phyloP scores from a whole-genome alignment of 1,140 invertebrate genomes.

The Caenorhabditis remanei region DNA sequence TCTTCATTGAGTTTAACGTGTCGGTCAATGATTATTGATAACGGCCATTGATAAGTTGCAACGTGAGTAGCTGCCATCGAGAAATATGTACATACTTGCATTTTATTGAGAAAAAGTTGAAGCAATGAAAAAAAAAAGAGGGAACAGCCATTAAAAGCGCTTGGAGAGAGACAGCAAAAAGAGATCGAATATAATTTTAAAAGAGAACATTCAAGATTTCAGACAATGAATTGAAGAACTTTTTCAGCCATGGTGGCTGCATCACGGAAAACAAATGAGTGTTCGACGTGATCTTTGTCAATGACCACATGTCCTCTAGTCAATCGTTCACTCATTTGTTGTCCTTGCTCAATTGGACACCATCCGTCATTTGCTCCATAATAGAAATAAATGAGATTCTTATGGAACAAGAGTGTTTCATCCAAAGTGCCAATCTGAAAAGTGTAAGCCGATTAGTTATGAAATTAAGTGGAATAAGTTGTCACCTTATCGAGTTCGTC shows the following conservation, averaged over 20 bases:
- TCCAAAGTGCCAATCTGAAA: constrained; percentile 44
- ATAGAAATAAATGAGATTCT: constrained; percentile 57
- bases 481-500: constrained; percentile 62
- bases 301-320: constrained; percentile 57
- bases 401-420: constrained; percentile 53
- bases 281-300: constrained; percentile 55
- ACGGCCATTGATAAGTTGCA: constrained; percentile 33
- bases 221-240: constrained; percentile 43
- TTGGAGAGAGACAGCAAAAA: not conserved
- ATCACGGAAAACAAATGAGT: constrained; percentile 27
- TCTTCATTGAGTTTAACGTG: not conserved
- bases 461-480: constrained; percentile 47
- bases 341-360: constrained; percentile 58
- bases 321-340: constrained; percentile 50
- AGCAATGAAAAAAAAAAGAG: not conserved
- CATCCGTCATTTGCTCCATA: constrained; percentile 65
- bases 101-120: not conserved
- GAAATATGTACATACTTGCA: constrained; percentile 2
- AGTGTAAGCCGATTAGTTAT: not conserved
- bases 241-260: constrained; percentile 35
- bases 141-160: not conserved
- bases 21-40: constrained; percentile 52
- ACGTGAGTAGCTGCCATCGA: not conserved
- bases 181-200: not conserved
- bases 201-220: not conserved